Base-by-base conservation (phyloP, 2,113 vertebrate species). In the Arizona elegans region DNA sequence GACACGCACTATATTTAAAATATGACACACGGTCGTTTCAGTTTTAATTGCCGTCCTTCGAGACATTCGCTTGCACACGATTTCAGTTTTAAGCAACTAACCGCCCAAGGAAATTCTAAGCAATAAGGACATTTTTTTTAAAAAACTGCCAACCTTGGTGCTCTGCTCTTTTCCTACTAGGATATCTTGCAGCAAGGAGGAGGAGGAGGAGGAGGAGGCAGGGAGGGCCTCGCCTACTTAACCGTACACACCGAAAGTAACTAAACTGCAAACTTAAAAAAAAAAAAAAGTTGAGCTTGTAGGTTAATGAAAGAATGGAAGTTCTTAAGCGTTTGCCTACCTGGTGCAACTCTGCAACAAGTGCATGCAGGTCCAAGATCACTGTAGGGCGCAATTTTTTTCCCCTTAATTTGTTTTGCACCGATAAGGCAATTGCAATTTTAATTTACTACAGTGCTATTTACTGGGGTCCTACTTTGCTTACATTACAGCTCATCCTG, bases 341-440 rank as follows among this genome's bases (percentile, higher is more conserved):
- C 97, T 97, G 97, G 96, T 96, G 91, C 95, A 96, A 92, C 95
- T 96, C 97, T 94, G 97, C 97, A 97, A 97, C 97, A 97, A 97
- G 97, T 97, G 97, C 97, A 97, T 91, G 94, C 92, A 94, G 95
- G 95, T 95, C 96, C 95, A 55, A 95, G 94, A 55, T 94, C 75
- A 90, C 93, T 91, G 93, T 92, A 65, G 95, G 93, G 87, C 23
- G 91, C 90, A 53, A n/a, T 55, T 87, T n/a, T 26, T 24, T 0
- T 4, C 1, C 8, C 8, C 75, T 43, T 81, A 81, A 81, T 81
- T n/a, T 9, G 24, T 50, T 92, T 58, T 26, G 47, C 95, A 95
- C 94, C 93, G 92, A 94, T 90, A 92, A 95, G 96, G 94, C 93
- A 95, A 96, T 96, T 95, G 95, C 96, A 95, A 96, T 96, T 96